Evolutionary conservation across 2,797 vertebrate genomes (phyloP), one percentile per base, ranked within the genome.

Genomic region (Echiichthys vipera): DNA sequence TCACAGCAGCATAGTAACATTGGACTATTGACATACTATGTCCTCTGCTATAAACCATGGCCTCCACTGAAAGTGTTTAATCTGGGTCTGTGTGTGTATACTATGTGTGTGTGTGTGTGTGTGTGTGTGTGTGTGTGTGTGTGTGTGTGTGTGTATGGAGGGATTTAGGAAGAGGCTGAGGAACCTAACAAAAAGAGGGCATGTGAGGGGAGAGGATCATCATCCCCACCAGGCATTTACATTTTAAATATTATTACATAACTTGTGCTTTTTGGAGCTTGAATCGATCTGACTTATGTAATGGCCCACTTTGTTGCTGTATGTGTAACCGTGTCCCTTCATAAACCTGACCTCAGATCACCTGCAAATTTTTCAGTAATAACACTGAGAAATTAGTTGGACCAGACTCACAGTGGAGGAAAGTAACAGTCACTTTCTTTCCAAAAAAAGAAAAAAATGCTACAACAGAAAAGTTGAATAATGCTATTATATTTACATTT

Each of bases 221-320:
- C 59, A 24, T 17, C 22, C 49, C 49, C 65, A 55, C 24, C 43
- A 29, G 40, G 30, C 24, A 39, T 75, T 81, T 40, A 70, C 46
- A 53, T 59, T 77, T 58, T 1, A 77, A 71, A 72, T 74, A n/a
- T 59, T 40, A 43, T 85, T 85, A 77, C 54, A 71, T 82, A 84
- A 81, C 24, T 37, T 0, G 0, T 8, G 40, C 25, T 59, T 74
- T 56, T 56, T 43, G 51, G 29, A 50, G 51, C 11, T 54, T 67
- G 27, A 50, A 79, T 79, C 17, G 7, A 61, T 65, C 53, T 8
- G 53, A 64, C 29, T 84, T 66, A 84, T 50, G 40, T 50, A 80
- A 70, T n/a, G 22, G 12, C 20, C 2, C 7, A 71, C 42, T 58
- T 32, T 61, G 46, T 8, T 59, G 40, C 5, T 5, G 17, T 17